Percentiles rank a stretch among this genome's conserved stretches.
Evolutionary conservation across 2,113 vertebrate genomes (phyloP).

Genomic region (Fulmarus glacialis): DNA sequence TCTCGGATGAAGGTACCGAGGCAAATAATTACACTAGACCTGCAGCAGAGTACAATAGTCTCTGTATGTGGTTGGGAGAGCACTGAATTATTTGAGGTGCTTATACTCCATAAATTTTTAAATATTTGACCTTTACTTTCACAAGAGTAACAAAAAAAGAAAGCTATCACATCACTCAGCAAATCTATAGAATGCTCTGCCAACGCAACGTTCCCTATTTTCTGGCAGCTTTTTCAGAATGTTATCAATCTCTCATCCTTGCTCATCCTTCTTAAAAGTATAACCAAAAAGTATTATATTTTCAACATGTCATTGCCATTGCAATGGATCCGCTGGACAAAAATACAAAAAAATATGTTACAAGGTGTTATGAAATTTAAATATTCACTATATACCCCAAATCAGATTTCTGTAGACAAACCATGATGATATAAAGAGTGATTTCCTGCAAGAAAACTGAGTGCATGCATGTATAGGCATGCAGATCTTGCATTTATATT

Average conservation of each 20-base stretch:
- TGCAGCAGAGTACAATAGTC: background rate
- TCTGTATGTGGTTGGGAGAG: background rate
- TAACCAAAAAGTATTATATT: background rate
- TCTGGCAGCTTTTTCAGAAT: background rate
- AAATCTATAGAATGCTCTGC: background rate
- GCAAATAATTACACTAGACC: background rate
- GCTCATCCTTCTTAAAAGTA: background rate
- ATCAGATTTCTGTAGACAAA: background rate
- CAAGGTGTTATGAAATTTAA: background rate
- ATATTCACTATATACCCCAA: background rate
- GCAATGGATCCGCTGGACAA: background rate
- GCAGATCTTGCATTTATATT: background rate
- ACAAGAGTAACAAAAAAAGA: background rate
- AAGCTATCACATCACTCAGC: background rate
- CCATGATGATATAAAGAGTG: background rate
- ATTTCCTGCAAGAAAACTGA: background rate
- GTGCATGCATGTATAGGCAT: background rate
- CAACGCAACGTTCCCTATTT: background rate
- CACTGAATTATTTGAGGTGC: background rate
- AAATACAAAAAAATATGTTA: background rate
- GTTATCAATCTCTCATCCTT: background rate
- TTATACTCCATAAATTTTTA: background rate
- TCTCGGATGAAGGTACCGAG: background rate
- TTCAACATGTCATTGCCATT: background rate
- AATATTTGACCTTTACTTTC: background rate